These are phyloP conservation scores for Vanessa cardui DNA, from an alignment of 2,888 invertebrate genomes.

Conservation along the genomic window DNA sequence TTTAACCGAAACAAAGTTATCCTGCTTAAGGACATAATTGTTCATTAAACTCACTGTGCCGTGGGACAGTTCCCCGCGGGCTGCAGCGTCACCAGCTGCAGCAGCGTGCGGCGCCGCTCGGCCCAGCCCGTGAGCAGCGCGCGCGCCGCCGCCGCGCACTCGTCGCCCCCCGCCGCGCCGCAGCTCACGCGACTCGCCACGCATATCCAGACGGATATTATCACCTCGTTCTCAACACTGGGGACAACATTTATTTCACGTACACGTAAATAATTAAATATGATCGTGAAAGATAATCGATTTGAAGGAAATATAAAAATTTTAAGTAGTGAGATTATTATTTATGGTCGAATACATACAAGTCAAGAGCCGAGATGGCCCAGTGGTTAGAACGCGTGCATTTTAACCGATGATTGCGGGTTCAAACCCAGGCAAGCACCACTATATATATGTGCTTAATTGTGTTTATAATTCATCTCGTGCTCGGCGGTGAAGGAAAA, in stretches of 20 bases:
- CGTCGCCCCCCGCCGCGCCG: slow-evolving; percentile 26
- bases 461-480: too few relatives aligned
- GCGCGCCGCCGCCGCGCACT: slow-evolving; percentile 37
- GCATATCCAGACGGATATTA: slow-evolving; percentile 67
- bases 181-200: slow-evolving; percentile 49
- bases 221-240: slow-evolving; percentile 61
- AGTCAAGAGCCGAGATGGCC: too few relatives aligned
- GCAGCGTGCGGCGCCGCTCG: slow-evolving; percentile 53
- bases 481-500: too few relatives aligned
- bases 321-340: too few relatives aligned
- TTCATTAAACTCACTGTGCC: slow-evolving; percentile 41
- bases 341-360: slow-evolving; percentile 50
- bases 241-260: slow-evolving; percentile 14
- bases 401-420: too few relatives aligned
- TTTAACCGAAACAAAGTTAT: too few relatives aligned
- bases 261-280: background rate
- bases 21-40: too few relatives aligned
- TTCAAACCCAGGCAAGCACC: too few relatives aligned
- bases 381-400: too few relatives aligned
- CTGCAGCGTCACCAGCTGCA: slow-evolving; percentile 59
- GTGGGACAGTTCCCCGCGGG: slow-evolving; percentile 52
- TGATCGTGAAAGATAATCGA: too few relatives aligned
- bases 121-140: slow-evolving; percentile 55
- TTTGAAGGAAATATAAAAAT: too few relatives aligned
- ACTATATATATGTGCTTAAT: too few relatives aligned